Conservation (phyloP, 2,113 vertebrate genomes). For the Sus scrofa region T2T-Sscrofa CM000824.6:37073501-37074000, state of each 20-base stretch:
- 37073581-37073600: background rate
- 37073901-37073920: background rate
- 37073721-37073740: background rate
- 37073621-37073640: background rate
- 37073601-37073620: background rate
- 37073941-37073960: background rate
- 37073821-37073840: background rate
- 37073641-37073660: background rate
- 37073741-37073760: background rate
- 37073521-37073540: background rate
- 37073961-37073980: background rate
- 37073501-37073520: constrained; percentile 26
- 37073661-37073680: background rate
- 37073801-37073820: background rate
- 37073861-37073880: background rate
- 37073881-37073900: background rate
- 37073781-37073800: background rate
- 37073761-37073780: background rate
- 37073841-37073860: background rate
- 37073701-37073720: background rate
- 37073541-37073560: background rate
- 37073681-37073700: background rate
- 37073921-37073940: background rate
- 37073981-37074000: background rate
- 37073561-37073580: background rate